phyloP scores from a whole-genome alignment of 1,140 invertebrate genomes.

The Archegozetes longisetosus region DNA sequence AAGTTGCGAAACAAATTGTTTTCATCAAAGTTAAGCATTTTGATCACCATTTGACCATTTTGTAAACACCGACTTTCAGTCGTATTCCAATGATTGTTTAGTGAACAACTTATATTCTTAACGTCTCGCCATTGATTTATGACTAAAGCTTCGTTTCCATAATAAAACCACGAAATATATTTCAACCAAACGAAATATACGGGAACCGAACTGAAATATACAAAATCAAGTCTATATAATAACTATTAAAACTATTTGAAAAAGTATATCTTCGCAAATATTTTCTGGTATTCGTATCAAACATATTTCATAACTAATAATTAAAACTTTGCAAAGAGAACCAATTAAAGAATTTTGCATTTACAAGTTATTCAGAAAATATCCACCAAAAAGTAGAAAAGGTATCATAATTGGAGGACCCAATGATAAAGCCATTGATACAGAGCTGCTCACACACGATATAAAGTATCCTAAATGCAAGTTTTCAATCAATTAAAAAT shows the following conservation, averaged over 20 bases:
- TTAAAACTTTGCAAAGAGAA: constrained; percentile 1
- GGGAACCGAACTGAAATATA: constrained; percentile 54
- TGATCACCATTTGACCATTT: constrained; percentile 55
- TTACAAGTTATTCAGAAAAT: constrained; percentile 80
- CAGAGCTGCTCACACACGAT: constrained; percentile 58
- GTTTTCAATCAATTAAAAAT: background rate
- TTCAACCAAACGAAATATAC: constrained; percentile 76
- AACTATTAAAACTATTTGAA: background rate
- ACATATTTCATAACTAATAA: no score
- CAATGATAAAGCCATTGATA: constrained; percentile 69
- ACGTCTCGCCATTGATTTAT: constrained; percentile 81
- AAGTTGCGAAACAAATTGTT: constrained; percentile 53
- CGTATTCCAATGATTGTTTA: constrained; percentile 17
- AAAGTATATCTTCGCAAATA: no score
- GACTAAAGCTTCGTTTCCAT: constrained; percentile 78
- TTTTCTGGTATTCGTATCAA: no score
- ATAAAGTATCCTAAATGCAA: constrained; percentile 58
- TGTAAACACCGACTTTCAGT: constrained; percentile 5
- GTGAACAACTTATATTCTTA: constrained; percentile 55
- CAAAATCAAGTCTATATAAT: constrained; percentile 18
- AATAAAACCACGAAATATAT: constrained; percentile 87
- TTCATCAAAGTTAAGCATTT: constrained; percentile 59
- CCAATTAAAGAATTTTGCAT: constrained; percentile 26
- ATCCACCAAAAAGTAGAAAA: constrained; percentile 83
- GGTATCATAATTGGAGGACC: constrained; percentile 80